Base-by-base conservation (phyloP, 2,888 invertebrate species). In the Pseudoips prasinana region DNA sequence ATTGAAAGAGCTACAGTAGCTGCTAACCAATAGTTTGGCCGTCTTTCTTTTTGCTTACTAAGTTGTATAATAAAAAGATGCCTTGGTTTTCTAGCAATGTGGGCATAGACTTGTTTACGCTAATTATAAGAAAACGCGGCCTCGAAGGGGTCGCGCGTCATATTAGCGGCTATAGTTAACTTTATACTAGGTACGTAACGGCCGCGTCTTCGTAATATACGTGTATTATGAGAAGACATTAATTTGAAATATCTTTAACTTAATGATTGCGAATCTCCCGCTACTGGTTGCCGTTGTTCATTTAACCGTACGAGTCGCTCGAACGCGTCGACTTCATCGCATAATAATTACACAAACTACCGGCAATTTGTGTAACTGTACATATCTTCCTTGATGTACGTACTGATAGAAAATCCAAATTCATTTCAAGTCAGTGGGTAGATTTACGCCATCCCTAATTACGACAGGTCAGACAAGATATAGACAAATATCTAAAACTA, bases 241-340 rank as follows among this genome's bases (percentile, higher is more conserved):
- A 66, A 68, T 68, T 65, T 64, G 7, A 34, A 36, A 38, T 40
- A 39, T 40, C 26, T 39, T 40, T 54, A 26, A 49, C 30, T 66
- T 68, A 48, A 71, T 70, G 67, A 73, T 66, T 67, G 65, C 66
- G 39, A 58, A 57, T 64, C 60, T 72, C 58, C 65, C 68, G 64
- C 69, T 69, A 71, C 54, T 49, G 57, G 56, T 66, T 46, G 59
- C 62, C 61, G 65, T 63, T 67, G 60, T 66, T 64, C 64, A 69
- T 74, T 70, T 69, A 57, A 56, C 46, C 43, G 54, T 43, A 54
- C 57, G 44, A 57, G 61, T 46, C 32, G 51, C 52, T 52, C 39
- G 46, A 55, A 61, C 60, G 61, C 60, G 48, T 63, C 58, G 41
- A 59, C 64, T 68, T 70, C 67, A 68, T 71, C 62, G 58, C 57